These are phyloP conservation scores for Ptychochromis oligacanthus DNA, from an alignment of 2,113 vertebrate species.

Conservation along the genomic window DNA sequence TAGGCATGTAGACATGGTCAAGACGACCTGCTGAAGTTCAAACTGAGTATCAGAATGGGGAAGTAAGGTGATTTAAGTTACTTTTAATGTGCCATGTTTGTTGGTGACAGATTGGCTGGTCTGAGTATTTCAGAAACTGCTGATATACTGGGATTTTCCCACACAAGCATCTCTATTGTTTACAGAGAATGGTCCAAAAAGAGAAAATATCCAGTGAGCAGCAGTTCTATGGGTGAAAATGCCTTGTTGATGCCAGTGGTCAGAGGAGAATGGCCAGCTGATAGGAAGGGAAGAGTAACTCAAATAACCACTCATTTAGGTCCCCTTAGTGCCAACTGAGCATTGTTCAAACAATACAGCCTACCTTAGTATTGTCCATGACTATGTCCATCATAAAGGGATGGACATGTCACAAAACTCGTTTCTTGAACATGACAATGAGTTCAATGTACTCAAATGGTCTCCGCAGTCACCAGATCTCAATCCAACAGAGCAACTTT, in stretches of 20 bases:
- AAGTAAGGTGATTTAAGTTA: not conserved
- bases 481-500: not conserved
- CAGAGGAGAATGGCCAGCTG: not conserved
- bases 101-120: not conserved
- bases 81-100: not conserved
- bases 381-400: not conserved
- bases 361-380: not conserved
- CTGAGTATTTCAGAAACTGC: not conserved
- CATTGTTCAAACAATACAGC: not conserved
- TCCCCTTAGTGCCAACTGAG: not conserved
- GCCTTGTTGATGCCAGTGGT: not conserved
- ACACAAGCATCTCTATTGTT: not conserved
- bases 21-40: not conserved
- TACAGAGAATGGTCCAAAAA: not conserved
- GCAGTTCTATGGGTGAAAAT: not conserved
- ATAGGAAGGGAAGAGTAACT: not conserved
- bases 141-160: not conserved
- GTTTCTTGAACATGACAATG: not conserved
- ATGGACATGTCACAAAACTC: not conserved
- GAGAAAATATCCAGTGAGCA: not conserved
- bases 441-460: not conserved
- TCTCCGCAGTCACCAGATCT: not conserved
- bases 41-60: not conserved
- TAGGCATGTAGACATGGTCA: not conserved
- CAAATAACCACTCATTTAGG: not conserved